Percentiles rank a stretch among this genome's conserved stretches.
phyloP scores from a whole-genome alignment of 2,888 invertebrate species.

The Orthosia gracilis region DNA sequence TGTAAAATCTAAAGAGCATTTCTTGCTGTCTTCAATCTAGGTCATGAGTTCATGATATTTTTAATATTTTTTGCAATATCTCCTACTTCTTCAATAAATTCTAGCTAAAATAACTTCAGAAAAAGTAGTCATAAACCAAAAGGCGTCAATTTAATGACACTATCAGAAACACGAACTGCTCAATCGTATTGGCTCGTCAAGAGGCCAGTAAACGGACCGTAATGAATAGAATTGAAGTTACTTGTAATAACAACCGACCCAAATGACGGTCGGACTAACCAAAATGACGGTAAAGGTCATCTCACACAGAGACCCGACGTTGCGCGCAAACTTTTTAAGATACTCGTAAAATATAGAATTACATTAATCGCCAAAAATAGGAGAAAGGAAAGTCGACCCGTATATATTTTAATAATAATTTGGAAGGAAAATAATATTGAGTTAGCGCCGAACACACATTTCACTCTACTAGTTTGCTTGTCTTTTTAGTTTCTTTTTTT shows the following conservation, averaged over 20 bases:
- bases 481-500: too few species aligned
- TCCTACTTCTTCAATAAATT: background rate
- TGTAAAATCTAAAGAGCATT: too few species aligned
- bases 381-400: too few species aligned
- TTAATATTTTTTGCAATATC: background rate
- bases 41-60: background rate
- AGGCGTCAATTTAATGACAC: background rate
- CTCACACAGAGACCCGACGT: too few species aligned
- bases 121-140: slow-evolving; percentile 1
- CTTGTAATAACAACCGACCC: slow-evolving; percentile 23
- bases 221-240: slow-evolving; percentile 29
- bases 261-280: slow-evolving; percentile 23
- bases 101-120: background rate
- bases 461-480: too few species aligned
- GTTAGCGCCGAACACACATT: too few species aligned
- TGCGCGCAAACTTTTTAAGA: too few species aligned
- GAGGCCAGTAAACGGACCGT: slow-evolving; percentile 9
- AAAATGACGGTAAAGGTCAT: background rate
- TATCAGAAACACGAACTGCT: background rate
- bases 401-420: too few species aligned
- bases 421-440: too few species aligned
- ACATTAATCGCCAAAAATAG: too few species aligned
- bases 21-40: too few species aligned
- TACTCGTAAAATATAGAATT: too few species aligned
- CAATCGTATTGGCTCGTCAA: slow-evolving; percentile 11